Percentiles rank a stretch among this genome's conserved stretches.
Conservation (phyloP, 2,888 invertebrate genomes). For the Aphodius granarius region DNA sequence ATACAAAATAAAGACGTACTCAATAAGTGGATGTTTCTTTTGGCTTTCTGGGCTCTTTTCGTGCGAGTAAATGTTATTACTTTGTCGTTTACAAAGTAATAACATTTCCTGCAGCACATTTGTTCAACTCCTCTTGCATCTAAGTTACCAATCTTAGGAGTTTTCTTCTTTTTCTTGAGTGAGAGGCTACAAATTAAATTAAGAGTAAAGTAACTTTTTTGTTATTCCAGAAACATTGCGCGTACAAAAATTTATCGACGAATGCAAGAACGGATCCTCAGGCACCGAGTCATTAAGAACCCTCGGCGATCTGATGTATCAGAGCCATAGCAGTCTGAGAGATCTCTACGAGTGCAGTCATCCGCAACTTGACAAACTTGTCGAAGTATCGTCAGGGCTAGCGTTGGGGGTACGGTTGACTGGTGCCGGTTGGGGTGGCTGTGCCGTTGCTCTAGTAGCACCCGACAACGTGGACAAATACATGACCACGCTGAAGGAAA, state of each 20-base stretch:
- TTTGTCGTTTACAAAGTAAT: not conserved
- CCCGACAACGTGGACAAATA: conserved; percentile 67
- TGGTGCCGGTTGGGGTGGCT: conserved; percentile 98
- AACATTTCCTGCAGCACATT: too few relatives aligned
- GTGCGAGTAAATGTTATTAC: not conserved
- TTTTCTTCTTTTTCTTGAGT: too few relatives aligned
- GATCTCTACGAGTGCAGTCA: conserved; percentile 93
- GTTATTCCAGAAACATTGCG: conserved; percentile 74
- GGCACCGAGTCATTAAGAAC: conserved; percentile 53
- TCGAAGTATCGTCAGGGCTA: conserved; percentile 67
- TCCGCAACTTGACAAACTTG: conserved; percentile 79
- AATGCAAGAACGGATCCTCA: conserved; percentile 58
- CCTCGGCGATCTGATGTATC: conserved; percentile 83
- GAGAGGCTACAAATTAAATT: too few relatives aligned
- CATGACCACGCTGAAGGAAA: conserved; percentile 66
- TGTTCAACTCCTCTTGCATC: too few relatives aligned
- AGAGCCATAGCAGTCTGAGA: conserved; percentile 85
- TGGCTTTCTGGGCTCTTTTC: not conserved
- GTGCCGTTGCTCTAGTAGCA: conserved; percentile 83
- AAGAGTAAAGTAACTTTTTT: not conserved
- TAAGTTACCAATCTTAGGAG: too few relatives aligned
- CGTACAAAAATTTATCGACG: conserved; percentile 73
- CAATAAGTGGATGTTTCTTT: not conserved
- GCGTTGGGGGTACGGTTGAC: conserved; percentile 85
- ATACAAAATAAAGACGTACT: too few relatives aligned